Evolutionary conservation across 2,888 invertebrate genomes (phyloP).

Genomic region (Ectropis crepuscularia): DNA sequence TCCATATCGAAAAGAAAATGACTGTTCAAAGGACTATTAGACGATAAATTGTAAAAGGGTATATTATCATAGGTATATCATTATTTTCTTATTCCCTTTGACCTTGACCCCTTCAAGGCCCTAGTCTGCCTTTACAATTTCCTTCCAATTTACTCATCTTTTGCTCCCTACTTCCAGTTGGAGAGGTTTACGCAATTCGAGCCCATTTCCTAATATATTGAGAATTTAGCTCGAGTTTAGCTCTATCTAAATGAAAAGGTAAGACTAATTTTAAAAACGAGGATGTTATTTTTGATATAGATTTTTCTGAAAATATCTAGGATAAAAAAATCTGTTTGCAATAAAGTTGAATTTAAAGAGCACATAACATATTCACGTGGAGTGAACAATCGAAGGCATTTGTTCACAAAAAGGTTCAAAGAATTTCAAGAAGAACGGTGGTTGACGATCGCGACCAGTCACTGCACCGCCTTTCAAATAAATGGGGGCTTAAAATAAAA

Average conservation of each 20-base stretch:
- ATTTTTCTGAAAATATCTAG: background rate
- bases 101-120: conserved; percentile 20
- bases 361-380: no score
- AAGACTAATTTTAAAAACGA: background rate
- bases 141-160: conserved; percentile 28
- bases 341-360: no score
- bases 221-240: conserved; percentile 1
- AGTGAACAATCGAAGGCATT: no score
- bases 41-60: background rate
- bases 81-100: conserved; percentile 19
- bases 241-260: conserved; percentile 2
- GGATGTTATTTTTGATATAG: background rate
- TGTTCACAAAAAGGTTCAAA: background rate
- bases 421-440: background rate
- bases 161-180: conserved; percentile 15
- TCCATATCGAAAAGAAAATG: background rate
- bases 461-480: conserved; percentile 25
- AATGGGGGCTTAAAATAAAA: conserved; percentile 44
- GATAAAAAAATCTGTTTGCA: background rate
- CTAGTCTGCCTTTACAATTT: conserved; percentile 25
- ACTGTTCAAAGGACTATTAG: background rate
- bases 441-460: conserved; percentile 16
- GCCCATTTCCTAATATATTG: conserved; percentile 22
- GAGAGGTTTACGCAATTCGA: conserved; percentile 20
- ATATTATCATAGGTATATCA: conserved; percentile 15